Evolutionary conservation across 1,140 invertebrate species (phyloP), one percentile per base, ranked within the genome.

Genomic region (Zaprionus ornatus): DNA sequence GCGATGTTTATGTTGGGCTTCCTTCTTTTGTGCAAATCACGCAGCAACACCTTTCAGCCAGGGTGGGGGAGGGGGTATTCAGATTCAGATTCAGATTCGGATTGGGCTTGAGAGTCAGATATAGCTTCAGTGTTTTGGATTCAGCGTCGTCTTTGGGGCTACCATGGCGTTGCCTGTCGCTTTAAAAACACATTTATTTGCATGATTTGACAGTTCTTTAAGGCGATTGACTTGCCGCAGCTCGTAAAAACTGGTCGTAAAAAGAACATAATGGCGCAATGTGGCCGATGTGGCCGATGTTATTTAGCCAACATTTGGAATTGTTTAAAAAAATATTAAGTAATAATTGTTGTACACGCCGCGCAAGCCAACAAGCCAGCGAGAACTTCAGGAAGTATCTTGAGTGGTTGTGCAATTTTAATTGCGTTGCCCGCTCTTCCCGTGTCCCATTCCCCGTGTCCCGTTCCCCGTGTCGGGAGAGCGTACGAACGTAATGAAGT

Each of bases 161-260:
- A 23, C 54, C 54, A 23, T 37, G 54, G 37, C n/a, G 54, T 64
- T 50, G 68, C 45, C 50, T 77, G 82, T 71, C 55, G 59, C 52
- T 82, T 71, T 72, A 72, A 82, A 81, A 79, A 50, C 64, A 70
- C 74, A 87, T 87, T 87, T 87, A 87, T 84, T 87, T 88, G 84
- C 86, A 87, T 87, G 83, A 87, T 84, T 87, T 90, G 84, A 87
- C 84, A 87, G 77, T 88, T 87, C 83, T 84, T 73, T 84, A 87
- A 87, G 83, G 50, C 80, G 83, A 80, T 87, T 87, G 76, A 87
- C 75, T 76, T 50, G 65, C 56, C 59, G 52, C 60, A 70, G 73
- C 66, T 70, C 61, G 48, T 73, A 66, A 73, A 69, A 80, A 73
- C 57, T 57, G 74, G 63, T 77, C 84, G 73, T 84, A 87, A 78